Conservation (phyloP, 2,888 invertebrate genomes). For the Limenitis camilla region DNA sequence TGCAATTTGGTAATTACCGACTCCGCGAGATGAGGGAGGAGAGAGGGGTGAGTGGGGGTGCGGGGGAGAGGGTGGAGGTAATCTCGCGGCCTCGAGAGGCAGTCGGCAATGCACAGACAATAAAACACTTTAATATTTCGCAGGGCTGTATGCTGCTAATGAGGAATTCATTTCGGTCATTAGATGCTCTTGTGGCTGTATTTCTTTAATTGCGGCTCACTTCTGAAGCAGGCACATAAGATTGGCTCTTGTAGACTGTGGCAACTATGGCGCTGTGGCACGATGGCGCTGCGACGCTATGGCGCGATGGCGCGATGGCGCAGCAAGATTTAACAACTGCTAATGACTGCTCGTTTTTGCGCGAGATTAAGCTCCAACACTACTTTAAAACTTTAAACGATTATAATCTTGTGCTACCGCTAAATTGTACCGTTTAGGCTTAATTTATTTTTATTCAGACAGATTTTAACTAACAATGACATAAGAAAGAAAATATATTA, state of each 20-base stretch:
- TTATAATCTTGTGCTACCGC: conserved; percentile 1
- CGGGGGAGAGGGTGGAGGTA: conserved; percentile 18
- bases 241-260: conserved; percentile 16
- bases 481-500: neutral
- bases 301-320: neutral
- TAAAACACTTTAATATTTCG: conserved; percentile 27
- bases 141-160: conserved; percentile 25
- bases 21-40: conserved; percentile 13
- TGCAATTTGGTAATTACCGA: conserved; percentile 44
- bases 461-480: neutral
- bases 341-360: conserved; percentile 6
- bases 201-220: conserved; percentile 23
- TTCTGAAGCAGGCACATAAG: conserved; percentile 18
- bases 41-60: conserved; percentile 3
- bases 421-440: neutral
- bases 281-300: neutral
- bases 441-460: neutral
- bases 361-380: conserved; percentile 6
- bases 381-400: conserved; percentile 2
- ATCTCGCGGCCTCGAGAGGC: conserved; percentile 31
- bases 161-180: conserved; percentile 29
- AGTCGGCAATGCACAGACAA: conserved; percentile 28
- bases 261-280: no score
- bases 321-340: conserved; percentile 5
- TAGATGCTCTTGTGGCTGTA: conserved; percentile 21